Percentiles rank a stretch among this genome's conserved stretches.
These are phyloP conservation scores for Phalacrocorax carbo DNA, from an alignment of 2,113 vertebrate species.

Conservation along the genomic window DNA sequence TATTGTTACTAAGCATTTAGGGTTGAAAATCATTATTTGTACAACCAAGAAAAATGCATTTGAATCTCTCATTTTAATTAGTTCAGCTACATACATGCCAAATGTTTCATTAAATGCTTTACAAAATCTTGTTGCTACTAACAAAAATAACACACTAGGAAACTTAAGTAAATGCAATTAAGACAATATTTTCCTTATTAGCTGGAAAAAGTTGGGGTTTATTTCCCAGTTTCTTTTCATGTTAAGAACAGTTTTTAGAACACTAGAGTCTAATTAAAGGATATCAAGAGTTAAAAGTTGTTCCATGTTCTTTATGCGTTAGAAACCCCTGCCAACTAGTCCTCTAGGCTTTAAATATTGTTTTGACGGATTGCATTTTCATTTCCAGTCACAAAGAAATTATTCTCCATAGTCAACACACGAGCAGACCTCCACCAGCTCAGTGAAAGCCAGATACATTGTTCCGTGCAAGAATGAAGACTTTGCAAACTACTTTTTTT, in stretches of 20 bases:
- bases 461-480: constrained; percentile 76
- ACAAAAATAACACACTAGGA: neutral
- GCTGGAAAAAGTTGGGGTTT: neutral
- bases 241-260: neutral
- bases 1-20: neutral
- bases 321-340: constrained; percentile 86
- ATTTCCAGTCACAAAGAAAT: constrained; percentile 79
- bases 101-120: neutral
- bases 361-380: constrained; percentile 85
- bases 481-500: constrained; percentile 73
- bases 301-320: constrained; percentile 81
- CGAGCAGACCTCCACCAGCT: constrained; percentile 54
- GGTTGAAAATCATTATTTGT: neutral
- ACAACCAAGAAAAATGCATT: constrained; percentile 26
- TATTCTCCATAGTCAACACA: constrained; percentile 63
- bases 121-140: neutral
- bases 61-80: constrained; percentile 39
- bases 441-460: constrained; percentile 56
- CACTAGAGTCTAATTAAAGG: constrained; percentile 71
- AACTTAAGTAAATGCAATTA: neutral
- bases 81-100: constrained; percentile 7
- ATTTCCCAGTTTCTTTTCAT: neutral
- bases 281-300: constrained; percentile 89
- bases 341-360: constrained; percentile 93
- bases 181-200: neutral